Base-by-base conservation (phyloP, 2,888 invertebrate genomes). In the Acronicta psi region DNA sequence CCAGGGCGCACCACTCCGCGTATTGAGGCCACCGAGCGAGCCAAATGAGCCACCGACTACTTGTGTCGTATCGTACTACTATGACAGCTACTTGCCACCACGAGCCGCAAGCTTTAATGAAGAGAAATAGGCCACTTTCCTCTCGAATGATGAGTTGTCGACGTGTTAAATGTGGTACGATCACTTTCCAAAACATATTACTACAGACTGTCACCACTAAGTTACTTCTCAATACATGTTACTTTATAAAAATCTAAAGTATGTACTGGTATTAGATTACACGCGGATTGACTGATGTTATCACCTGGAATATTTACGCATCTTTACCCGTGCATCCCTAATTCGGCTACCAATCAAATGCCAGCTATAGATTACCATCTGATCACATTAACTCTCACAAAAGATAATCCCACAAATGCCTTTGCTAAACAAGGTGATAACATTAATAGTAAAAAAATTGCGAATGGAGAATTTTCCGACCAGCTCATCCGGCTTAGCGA, bases 31-130 rank as follows among this genome's bases (percentile, higher is more conserved):
- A 70, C 9, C 16, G 20, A 31, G 45, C 42, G 49, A 53, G 52
- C 49, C 65, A 64, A 67, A 62, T 55, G 43, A 44, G 11, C n/a
- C n/a, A 34, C 34, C 51, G 31, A 69, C n/a, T 34, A 25, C 16
- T 23, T 46, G 23, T 38, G 11, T 29, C 11, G 11, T 29, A 47
- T 31, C 57, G 34, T 45, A 44, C 20, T 11, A 34, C 54, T 31
- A 16, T 16, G 49, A 18, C 41, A 34, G 45, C 36, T 38, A 46
- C 31, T 50, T 52, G 49, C 29, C 40, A 45, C 44, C 16, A 31
- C 37, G n/a, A 29, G 37, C 20, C 16, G 14, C 41, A 29, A 55
- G 23, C 44, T 56, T 56, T 38, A 36, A 63, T 63, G 37, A 51
- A 62, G 13, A 34, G 29, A 47, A 46, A 50, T 68, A 69, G 38